Evolutionary conservation across 2,888 invertebrate species (phyloP).

Genomic region (Tridacna gigas): DNA sequence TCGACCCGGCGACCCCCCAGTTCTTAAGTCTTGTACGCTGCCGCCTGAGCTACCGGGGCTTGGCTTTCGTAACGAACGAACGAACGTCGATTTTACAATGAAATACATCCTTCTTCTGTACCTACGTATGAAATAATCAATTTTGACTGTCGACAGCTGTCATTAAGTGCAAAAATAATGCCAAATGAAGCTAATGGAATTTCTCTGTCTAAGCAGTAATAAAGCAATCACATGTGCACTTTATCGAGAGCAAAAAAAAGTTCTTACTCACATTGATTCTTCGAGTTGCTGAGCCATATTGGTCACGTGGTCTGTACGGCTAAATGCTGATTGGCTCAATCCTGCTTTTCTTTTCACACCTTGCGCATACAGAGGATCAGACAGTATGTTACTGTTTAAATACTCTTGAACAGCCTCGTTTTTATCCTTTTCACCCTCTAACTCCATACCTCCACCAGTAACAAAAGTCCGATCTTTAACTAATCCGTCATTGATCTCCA

Average conservation of each 20-base stretch:
- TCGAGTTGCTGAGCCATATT: slow-evolving; percentile 45
- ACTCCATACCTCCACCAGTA: slow-evolving; percentile 15
- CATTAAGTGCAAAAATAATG: too few species aligned
- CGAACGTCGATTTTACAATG: too few species aligned
- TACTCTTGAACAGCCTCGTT: slow-evolving; percentile 5
- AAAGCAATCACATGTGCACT: too few species aligned
- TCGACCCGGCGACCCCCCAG: too few species aligned
- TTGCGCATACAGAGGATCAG: slow-evolving; percentile 14
- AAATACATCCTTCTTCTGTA: too few species aligned
- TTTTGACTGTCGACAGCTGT: too few species aligned
- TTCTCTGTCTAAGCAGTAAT: too few species aligned
- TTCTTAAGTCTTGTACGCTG: too few species aligned
- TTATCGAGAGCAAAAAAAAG: neutral
- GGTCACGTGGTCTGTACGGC: slow-evolving; percentile 17
- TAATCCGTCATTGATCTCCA: neutral
- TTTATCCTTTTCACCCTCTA: slow-evolving; percentile 1
- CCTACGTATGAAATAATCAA: too few species aligned
- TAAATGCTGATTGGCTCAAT: slow-evolving; percentile 27
- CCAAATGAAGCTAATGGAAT: too few species aligned
- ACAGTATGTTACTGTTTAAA: neutral
- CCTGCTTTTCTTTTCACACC: slow-evolving; percentile 24
- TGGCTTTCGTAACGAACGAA: too few species aligned
- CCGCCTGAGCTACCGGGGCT: too few species aligned
- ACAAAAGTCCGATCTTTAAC: slow-evolving; percentile 7
- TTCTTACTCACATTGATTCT: slow-evolving; percentile 46